Evolutionary conservation across 2,797 vertebrate genomes (phyloP).

Genomic region (Peromyscus aztecus): DNA sequence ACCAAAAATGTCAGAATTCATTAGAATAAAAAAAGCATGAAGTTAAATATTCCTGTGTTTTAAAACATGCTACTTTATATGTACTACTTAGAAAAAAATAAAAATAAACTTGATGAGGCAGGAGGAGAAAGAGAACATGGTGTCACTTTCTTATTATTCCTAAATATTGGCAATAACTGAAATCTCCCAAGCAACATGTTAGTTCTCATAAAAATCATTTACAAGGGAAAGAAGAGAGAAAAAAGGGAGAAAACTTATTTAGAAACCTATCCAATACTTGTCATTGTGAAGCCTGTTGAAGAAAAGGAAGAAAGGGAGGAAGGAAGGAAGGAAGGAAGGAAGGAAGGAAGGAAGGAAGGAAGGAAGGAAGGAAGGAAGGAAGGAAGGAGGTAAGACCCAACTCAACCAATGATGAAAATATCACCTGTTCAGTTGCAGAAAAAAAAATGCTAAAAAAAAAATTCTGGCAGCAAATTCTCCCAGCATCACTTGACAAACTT

Average conservation of each 20-base stretch:
- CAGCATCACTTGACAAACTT: neutral
- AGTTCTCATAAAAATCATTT: neutral
- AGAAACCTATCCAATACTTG: neutral
- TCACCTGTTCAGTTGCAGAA: neutral
- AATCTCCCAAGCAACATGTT: neutral
- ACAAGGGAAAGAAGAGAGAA: neutral
- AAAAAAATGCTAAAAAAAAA: neutral
- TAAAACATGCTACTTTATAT: conserved; percentile 19
- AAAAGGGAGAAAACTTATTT: neutral
- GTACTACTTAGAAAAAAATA: neutral
- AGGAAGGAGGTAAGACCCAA: neutral
- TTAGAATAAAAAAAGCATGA: conserved; percentile 15
- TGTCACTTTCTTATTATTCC: neutral
- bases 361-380: neutral
- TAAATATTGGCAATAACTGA: neutral
- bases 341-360: neutral
- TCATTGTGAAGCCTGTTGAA: neutral
- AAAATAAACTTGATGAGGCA: neutral
- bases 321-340: neutral
- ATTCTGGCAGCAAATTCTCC: conserved; percentile 12
- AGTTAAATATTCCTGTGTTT: neutral
- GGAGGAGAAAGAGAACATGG: conserved; percentile 8
- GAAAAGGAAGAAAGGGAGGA: neutral
- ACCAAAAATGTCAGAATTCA: neutral
- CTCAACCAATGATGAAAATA: neutral